phyloP scores from a whole-genome alignment of 2,113 vertebrate species.

The Crotalus helleri region DNA sequence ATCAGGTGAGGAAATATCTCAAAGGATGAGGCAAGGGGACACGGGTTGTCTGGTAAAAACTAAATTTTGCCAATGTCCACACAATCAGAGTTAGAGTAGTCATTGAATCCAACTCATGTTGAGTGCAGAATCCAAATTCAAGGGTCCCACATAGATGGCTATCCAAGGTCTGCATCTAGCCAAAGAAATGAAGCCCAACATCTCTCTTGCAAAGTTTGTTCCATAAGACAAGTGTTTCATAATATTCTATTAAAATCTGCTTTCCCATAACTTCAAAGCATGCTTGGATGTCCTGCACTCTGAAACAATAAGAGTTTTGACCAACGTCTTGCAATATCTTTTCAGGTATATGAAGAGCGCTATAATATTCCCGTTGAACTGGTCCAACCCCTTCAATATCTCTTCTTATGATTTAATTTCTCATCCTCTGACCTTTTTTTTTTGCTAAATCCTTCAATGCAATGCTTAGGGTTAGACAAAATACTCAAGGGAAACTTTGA shows the following conservation, averaged over 20 bases:
- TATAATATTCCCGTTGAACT: neutral
- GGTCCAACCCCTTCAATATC: neutral
- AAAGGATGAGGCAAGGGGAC: neutral
- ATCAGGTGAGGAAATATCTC: neutral
- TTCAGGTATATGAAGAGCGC: neutral
- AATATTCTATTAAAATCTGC: neutral
- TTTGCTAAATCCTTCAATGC: neutral
- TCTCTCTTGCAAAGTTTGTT: neutral
- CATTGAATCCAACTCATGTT: neutral
- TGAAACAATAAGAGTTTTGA: neutral
- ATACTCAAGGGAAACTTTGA: neutral
- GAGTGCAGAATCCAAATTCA: neutral
- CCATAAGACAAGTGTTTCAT: neutral
- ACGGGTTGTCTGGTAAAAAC: neutral
- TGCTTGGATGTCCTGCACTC: neutral
- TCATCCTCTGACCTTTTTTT: neutral
- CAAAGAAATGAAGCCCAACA: neutral
- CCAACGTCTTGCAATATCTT: neutral
- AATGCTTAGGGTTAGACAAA: neutral
- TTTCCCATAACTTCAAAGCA: neutral
- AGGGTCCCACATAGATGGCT: neutral
- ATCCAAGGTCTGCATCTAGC: neutral
- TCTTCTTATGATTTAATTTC: neutral
- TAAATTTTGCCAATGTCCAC: neutral
- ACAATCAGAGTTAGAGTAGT: neutral